A percentile compares a stretch with the other conserved stretches of the same genome.
These are phyloP conservation scores for Drosophila elegans DNA, from an alignment of 1,140 invertebrate species.

Conservation along the genomic window DNA sequence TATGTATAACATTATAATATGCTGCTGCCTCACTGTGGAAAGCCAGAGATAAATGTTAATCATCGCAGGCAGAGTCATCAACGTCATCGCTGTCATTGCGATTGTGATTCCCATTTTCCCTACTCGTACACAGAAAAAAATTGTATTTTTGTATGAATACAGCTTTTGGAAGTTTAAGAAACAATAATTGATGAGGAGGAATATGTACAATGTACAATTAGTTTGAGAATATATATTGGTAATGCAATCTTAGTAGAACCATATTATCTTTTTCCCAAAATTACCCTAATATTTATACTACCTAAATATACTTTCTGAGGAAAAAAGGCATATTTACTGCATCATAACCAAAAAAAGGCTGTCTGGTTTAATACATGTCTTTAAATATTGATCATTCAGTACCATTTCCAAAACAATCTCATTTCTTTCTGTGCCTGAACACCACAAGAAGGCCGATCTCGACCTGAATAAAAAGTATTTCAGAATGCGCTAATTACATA, in stretches of 20 bases:
- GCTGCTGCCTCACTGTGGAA: constrained; percentile 46
- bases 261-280: too few relatives aligned
- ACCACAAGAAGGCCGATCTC: constrained; percentile 18
- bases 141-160: background rate
- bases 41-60: constrained; percentile 68
- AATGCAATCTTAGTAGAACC: too few relatives aligned
- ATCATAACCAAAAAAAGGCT: too few relatives aligned
- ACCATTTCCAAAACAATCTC: background rate
- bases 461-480: constrained; percentile 78
- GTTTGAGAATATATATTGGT: too few relatives aligned
- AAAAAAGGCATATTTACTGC: too few relatives aligned
- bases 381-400: background rate
- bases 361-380: background rate
- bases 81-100: constrained; percentile 61
- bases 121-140: constrained; percentile 27
- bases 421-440: constrained; percentile 14
- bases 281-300: too few relatives aligned
- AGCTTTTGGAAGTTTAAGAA: background rate
- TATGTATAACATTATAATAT: constrained; percentile 37
- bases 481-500: constrained; percentile 75
- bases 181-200: background rate
- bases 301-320: too few relatives aligned
- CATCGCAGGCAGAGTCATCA: constrained; percentile 48
- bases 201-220: background rate
- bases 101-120: constrained; percentile 50